Evolutionary conservation across 2,888 invertebrate genomes (phyloP), one percentile per base, ranked within the genome.

Genomic region (Cheilosia variabilis): DNA sequence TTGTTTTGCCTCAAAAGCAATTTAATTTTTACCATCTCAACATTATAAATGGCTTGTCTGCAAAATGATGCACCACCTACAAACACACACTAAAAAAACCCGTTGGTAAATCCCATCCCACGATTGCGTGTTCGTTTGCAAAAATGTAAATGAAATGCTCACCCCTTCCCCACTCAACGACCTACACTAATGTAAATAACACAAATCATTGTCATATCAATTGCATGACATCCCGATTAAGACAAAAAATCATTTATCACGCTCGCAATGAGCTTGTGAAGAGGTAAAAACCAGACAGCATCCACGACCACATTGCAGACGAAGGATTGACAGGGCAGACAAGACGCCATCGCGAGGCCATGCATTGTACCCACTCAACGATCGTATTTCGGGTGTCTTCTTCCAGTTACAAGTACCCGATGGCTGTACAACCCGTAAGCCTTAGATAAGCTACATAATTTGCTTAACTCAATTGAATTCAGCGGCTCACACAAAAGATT

Each of bases 221-320:
- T 69, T 65, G 53, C 75, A 75, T 76, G 80, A 69, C 80, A 75
- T 69, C 57, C 53, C 60, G 58, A 55, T 71, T 66, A 71, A 58
- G 60, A 19, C 58, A 31, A 69, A 75, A 31, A 69, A 75, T 71
- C 69, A 84, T 84, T 84, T 71, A 84, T 84, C 75, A 84, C 69
- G 47, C 27, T 69, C 53, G 47, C 62, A 68, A 68, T 62, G 53
- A 63, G 63, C 55, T 62, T 10, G 24, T 66, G 83, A 82, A 22
- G 73, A 73, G 47, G 60, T 43, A 55, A 50, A 55, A 58, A 45
- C 57, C 60, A 60, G 37, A 17, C 19, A 22, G 17, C 34, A 31
- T 15, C 65, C 22, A 55, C 13, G 9, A 10, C 15, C 6, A 27
- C 27, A 27, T 27, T 27, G 27, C 27, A 27, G 50, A 66, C 52